phyloP scores from a whole-genome alignment of 2,797 vertebrate genomes.

The Acrossocheilus wenchowensis region DNA sequence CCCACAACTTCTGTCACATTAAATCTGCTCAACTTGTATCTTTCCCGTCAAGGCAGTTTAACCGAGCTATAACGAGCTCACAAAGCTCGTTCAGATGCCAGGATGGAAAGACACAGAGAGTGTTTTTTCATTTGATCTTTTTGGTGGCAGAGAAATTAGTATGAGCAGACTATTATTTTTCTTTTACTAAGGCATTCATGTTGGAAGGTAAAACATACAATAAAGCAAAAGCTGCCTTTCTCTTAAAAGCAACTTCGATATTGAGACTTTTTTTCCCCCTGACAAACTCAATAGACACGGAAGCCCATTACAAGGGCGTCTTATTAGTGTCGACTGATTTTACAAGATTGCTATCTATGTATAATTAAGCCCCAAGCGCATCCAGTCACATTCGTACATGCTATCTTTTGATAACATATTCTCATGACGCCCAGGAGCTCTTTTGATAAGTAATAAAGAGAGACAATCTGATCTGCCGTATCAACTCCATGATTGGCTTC shows the following conservation, averaged over 20 bases:
- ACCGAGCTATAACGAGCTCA: conserved; percentile 24
- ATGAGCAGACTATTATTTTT: conserved; percentile 61
- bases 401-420: conserved; percentile 59
- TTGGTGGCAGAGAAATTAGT: conserved; percentile 56
- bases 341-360: conserved; percentile 56
- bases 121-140: conserved; percentile 58
- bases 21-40: conserved; percentile 28
- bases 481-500: conserved; percentile 52
- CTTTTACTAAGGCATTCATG: conserved; percentile 57
- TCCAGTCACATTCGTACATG: conserved; percentile 54
- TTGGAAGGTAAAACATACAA: conserved; percentile 47
- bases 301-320: conserved; percentile 55
- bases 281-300: conserved; percentile 56
- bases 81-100: background rate
- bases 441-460: conserved; percentile 51
- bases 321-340: conserved; percentile 61
- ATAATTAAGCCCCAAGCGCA: conserved; percentile 65
- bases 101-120: conserved; percentile 16
- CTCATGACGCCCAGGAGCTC: conserved; percentile 47
- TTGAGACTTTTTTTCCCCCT: conserved; percentile 51
- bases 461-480: conserved; percentile 53
- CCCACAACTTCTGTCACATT: conserved; percentile 29
- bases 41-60: conserved; percentile 17
- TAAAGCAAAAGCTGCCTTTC: conserved; percentile 38
- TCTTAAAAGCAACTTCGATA: conserved; percentile 55